phyloP scores from a whole-genome alignment of 2,888 invertebrate species.

The Drosophila lacicola region DNA sequence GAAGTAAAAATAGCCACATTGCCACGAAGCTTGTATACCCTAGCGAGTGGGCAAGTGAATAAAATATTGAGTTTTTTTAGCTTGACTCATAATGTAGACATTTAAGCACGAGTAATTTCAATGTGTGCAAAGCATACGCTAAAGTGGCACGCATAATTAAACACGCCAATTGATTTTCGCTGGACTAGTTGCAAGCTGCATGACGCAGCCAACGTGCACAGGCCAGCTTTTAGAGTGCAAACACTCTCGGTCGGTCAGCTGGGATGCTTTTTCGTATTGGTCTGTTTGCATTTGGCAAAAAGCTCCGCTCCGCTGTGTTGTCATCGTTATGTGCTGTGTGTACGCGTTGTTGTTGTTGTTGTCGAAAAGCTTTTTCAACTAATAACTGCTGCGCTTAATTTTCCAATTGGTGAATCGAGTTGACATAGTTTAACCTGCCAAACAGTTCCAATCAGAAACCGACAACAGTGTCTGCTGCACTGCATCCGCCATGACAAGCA shows the following conservation, averaged over 20 bases:
- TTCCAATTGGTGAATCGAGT: slow-evolving; percentile 37
- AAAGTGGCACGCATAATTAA: not conserved
- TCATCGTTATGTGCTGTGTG: slow-evolving; percentile 62
- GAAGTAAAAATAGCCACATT: not conserved
- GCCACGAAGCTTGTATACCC: slow-evolving; percentile 6
- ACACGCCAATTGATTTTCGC: not conserved
- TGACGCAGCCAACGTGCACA: not conserved
- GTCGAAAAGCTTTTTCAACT: slow-evolving; percentile 44
- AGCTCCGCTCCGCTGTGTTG: slow-evolving; percentile 53
- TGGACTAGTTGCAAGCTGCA: not conserved
- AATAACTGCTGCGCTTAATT: slow-evolving; percentile 51
- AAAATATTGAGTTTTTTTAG: not conserved
- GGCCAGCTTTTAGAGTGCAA: slow-evolving; percentile 1
- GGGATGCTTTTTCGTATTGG: slow-evolving; percentile 40
- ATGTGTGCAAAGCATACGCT: no score
- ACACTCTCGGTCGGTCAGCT: slow-evolving; percentile 42
- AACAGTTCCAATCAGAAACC: slow-evolving; percentile 4
- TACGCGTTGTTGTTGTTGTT: slow-evolving; percentile 48
- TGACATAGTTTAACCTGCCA: slow-evolving; percentile 45
- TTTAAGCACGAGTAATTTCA: not conserved
- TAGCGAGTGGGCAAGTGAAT: not conserved
- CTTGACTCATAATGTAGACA: not conserved
- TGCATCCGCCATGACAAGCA: slow-evolving; percentile 31
- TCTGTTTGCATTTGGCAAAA: slow-evolving; percentile 45
- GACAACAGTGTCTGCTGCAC: slow-evolving; percentile 19